Evolutionary conservation across 1,140 invertebrate genomes (phyloP).

Genomic region (Drosophila lini): DNA sequence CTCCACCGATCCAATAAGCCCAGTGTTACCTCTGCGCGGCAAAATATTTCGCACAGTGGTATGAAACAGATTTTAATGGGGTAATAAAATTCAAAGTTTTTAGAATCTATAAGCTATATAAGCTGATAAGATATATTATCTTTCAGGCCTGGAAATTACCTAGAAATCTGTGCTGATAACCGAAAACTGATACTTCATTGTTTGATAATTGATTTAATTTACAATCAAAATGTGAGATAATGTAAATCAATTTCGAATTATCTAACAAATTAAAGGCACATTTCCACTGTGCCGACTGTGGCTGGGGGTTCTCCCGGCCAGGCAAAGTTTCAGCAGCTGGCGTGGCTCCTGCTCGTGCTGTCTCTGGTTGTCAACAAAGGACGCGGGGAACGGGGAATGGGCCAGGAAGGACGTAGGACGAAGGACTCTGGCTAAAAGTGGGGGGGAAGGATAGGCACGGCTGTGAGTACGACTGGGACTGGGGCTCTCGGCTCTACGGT

Average conservation of each 20-base stretch:
- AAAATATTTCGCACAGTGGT: slow-evolving; percentile 25
- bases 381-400: neutral
- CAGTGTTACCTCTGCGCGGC: slow-evolving; percentile 16
- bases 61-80: neutral
- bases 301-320: neutral
- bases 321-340: slow-evolving; percentile 54
- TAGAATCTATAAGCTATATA: neutral
- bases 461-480: slow-evolving; percentile 28
- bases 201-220: neutral
- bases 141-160: neutral
- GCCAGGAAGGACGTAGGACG: neutral
- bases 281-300: slow-evolving; percentile 18
- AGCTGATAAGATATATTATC: too few species aligned
- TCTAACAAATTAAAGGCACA: neutral
- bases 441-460: neutral
- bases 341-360: slow-evolving; percentile 30
- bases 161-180: slow-evolving; percentile 5
- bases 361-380: slow-evolving; percentile 18
- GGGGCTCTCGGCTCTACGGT: slow-evolving; percentile 18
- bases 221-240: neutral
- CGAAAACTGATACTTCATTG: neutral
- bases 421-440: slow-evolving; percentile 6
- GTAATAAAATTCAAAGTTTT: neutral
- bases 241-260: neutral
- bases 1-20: slow-evolving; percentile 24